phyloP scores from a whole-genome alignment of 2,113 vertebrate species.

The Meles meles region DNA sequence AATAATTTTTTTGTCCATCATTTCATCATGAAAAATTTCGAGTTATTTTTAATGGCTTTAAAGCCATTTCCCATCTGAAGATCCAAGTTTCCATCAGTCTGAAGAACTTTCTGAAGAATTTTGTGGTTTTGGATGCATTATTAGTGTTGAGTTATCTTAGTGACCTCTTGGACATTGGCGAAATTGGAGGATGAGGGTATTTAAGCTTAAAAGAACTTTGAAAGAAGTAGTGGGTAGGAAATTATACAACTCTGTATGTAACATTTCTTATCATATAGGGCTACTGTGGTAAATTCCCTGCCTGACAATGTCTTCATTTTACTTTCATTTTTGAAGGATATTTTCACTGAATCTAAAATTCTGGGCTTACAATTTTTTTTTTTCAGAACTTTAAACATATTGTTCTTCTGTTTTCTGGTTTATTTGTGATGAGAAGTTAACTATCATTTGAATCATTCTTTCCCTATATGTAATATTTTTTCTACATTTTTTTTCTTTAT shows the following conservation, averaged over 20 bases:
- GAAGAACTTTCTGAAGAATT: neutral
- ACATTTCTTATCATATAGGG: neutral
- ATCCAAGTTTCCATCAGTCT: neutral
- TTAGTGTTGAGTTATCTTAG: neutral
- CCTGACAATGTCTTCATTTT: conserved; percentile 22
- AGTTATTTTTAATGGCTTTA: neutral
- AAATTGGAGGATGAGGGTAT: neutral
- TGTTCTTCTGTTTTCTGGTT: neutral
- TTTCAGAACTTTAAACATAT: neutral
- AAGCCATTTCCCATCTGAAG: neutral
- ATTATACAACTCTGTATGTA: neutral
- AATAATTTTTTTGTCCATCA: neutral
- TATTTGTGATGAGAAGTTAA: neutral
- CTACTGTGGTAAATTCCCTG: neutral
- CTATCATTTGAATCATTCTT: neutral
- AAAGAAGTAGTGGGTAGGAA: neutral
- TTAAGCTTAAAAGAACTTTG: conserved; percentile 5
- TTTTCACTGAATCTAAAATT: conserved; percentile 16
- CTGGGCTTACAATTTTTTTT: neutral
- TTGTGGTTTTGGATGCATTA: neutral
- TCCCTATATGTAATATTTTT: neutral
- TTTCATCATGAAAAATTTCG: neutral
- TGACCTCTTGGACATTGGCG: neutral
- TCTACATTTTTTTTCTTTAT: neutral
- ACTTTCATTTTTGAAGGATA: conserved; percentile 16